phyloP scores from a whole-genome alignment of 2,888 invertebrate species.

The Callimorpha dominula region DNA sequence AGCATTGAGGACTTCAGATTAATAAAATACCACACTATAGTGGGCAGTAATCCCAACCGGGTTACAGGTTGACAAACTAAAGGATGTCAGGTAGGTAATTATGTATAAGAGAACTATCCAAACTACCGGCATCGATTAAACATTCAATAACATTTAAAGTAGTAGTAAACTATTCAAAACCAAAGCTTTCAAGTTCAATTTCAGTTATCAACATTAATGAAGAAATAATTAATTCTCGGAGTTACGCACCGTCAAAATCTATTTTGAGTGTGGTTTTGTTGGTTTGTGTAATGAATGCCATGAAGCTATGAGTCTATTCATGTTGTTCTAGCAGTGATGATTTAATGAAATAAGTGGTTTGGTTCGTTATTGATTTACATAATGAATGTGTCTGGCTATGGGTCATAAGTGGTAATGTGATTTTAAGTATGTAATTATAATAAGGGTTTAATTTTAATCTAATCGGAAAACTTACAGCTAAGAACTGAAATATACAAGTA shows the following conservation, averaged over 20 bases:
- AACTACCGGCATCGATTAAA: not conserved
- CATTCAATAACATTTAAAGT: not conserved
- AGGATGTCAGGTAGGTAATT: not conserved
- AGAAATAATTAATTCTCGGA: not conserved
- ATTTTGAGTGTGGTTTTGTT: constrained; percentile 1
- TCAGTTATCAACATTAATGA: not conserved
- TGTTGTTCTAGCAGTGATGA: constrained; percentile 8
- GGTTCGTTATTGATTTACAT: not conserved
- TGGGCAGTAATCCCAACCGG: not conserved
- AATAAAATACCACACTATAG: no score
- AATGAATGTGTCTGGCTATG: not conserved
- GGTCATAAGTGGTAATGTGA: not conserved
- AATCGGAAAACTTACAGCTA: no score
- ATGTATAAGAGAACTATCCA: not conserved
- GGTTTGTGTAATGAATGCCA: not conserved
- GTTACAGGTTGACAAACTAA: not conserved
- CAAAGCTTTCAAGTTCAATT: not conserved
- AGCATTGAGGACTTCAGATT: no score
- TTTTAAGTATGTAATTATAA: no score
- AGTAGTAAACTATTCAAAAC: not conserved
- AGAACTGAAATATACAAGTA: no score
- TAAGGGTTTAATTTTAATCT: no score
- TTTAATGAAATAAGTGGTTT: not conserved
- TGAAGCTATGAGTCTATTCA: not conserved
- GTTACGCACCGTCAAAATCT: not conserved